Evolutionary conservation across 2,888 invertebrate genomes (phyloP).

Genomic region (Macroteleia sp.): DNA sequence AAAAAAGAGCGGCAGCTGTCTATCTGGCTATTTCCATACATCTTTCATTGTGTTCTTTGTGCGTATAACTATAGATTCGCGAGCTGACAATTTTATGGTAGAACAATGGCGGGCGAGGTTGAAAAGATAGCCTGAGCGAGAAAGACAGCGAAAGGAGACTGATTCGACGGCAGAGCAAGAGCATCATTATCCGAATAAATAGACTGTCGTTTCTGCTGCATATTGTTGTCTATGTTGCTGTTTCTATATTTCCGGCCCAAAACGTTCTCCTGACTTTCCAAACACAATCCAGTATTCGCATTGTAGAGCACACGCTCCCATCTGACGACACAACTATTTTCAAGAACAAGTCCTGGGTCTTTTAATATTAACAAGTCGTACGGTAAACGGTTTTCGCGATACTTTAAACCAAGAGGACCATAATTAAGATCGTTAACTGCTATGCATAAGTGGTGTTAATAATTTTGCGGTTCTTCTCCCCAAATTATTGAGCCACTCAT

Average conservation of each 20-base stretch:
- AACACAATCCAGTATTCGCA: constrained; percentile 77
- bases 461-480: constrained; percentile 19
- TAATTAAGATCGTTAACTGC: constrained; percentile 48
- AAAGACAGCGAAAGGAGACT: constrained; percentile 62
- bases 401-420: constrained; percentile 29
- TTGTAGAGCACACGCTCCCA: constrained; percentile 71
- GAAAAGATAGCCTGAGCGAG: constrained; percentile 54
- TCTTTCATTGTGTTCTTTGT: constrained; percentile 81
- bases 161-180: constrained; percentile 75
- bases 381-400: constrained; percentile 48
- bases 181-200: constrained; percentile 82
- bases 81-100: constrained; percentile 81
- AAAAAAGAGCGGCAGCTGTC: constrained; percentile 66
- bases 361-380: constrained; percentile 46
- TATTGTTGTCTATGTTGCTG: constrained; percentile 68
- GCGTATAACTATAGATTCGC: constrained; percentile 81
- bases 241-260: constrained; percentile 57
- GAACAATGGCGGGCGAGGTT: constrained; percentile 76
- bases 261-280: constrained; percentile 68
- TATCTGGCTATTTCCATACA: constrained; percentile 81
- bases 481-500: constrained; percentile 32
- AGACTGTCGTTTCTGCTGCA: constrained; percentile 71
- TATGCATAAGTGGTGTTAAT: constrained; percentile 32
- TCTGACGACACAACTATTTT: constrained; percentile 7
- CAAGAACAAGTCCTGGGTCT: constrained; percentile 23